Base-by-base conservation (phyloP, 2,888 invertebrate species). In the Agrotis clavis region DNA sequence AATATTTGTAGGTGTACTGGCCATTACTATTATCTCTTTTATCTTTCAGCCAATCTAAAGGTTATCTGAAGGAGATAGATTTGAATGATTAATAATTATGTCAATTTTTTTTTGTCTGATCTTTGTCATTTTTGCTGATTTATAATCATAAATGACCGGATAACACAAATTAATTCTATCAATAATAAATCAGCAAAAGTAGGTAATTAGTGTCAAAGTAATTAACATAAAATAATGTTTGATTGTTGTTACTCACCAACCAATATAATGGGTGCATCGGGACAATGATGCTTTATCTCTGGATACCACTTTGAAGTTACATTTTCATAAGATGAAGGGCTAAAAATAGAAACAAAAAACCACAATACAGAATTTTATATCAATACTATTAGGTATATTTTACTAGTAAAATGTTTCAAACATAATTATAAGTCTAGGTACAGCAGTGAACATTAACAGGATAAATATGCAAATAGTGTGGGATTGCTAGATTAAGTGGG, bases 281-380 rank as follows among this genome's bases (percentile, higher is more conserved):
- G 99, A 97, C 99, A 99, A 94, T 99, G 99, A 96, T 99, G 99
- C 96, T 99, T 99, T 89, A 99, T 99, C 97, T 99, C 99, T 85
- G 99, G 99, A 96, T 99, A 99, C 99, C 99, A 99, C 97, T 99
- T 99, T 85, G 99, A 99, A 91, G 99, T 99, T 82, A 99, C 99
- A 97, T 99, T 99, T 97, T 99, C 99, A 97, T 99, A 99, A 64
- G 99, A 99, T 67, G 99, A 99, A 81, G 99, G 99, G 94, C 99
- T 99, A 91, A 75, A 95, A 95, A 66, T 30, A 64, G 51, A 57
- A 57, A 57, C n/a, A 19, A 47, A 5, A 11, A 35, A 6, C 0
- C 7, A 35, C 30, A 41, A 41, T 41, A 41, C 41, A 41, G 11
- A 41, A 41, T 62, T 25, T 19, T 45, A 25, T 11, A n/a, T 9